Evolutionary conservation across 92 coral and sea anemone genomes (phyloP).

Genomic region (Palythoa heliodiscus): DNA sequence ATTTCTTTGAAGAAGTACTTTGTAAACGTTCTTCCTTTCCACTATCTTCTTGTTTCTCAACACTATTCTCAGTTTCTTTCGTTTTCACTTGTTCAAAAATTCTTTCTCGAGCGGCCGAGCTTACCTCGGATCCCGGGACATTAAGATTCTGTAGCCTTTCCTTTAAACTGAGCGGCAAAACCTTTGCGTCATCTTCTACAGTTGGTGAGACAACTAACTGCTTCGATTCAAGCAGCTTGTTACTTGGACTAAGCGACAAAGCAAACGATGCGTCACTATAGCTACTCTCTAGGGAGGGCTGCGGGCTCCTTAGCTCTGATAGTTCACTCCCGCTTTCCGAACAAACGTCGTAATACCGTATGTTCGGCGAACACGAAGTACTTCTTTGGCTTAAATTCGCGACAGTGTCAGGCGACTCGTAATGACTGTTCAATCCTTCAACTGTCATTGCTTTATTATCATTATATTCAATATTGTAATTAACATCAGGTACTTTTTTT

Average conservation of each 20-base stretch:
- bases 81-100: conserved; percentile 40
- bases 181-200: background rate
- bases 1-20: background rate
- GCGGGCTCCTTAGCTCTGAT: conserved; percentile 59
- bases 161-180: conserved; percentile 39
- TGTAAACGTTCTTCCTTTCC: background rate
- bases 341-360: conserved; percentile 1
- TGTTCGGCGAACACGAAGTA: conserved; percentile 20
- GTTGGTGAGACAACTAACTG: conserved; percentile 25
- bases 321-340: conserved; percentile 52
- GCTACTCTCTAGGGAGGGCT: conserved; percentile 54
- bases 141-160: conserved; percentile 58
- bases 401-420: background rate
- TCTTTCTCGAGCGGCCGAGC: conserved; percentile 53
- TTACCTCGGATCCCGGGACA: conserved; percentile 49
- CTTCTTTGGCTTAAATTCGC: background rate
- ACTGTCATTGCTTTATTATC: background rate
- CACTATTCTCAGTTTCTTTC: background rate
- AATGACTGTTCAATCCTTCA: background rate
- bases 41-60: background rate
- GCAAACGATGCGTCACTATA: conserved; percentile 66
- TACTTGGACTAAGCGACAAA: conserved; percentile 54
- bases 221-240: conserved; percentile 54
- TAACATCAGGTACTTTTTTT: background rate
- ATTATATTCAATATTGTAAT: conserved; percentile 14